Base-by-base conservation (phyloP, 2,113 vertebrate species). In the Astur gentilis region DNA sequence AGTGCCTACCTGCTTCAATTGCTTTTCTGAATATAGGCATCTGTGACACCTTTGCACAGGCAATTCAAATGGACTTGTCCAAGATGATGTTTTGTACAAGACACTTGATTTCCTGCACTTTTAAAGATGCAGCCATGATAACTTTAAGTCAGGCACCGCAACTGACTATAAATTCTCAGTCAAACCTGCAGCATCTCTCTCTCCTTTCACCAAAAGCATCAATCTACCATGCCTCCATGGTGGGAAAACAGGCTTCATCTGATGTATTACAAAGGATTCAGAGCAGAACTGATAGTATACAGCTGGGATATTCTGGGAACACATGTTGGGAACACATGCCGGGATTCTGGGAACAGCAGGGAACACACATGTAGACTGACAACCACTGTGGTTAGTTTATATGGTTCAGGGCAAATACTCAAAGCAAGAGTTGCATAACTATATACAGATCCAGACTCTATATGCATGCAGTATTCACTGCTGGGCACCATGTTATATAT, bases 211-310 rank as follows among this genome's bases (percentile, higher is more conserved):
- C 84, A 71, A 90, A 90, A 85, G n/a, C 94, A 92, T 94, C 84
- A 88, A 86, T 87, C 93, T 90, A 55, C 81, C 0, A 0, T 73
- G 84, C 71, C 91, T 95, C 67, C 91, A 75, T 75, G 93, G 94
- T 97, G 95, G 84, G 94, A 96, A 96, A 97, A 93, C 87, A 96
- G 75, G 54, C 75, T 96, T 80, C 81, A 93, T 73, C 95, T 95
- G 79, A 91, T 83, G 84, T 94, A 86, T 83, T 95, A 96, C 87
- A 97, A 93, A 95, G 87, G 75, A 90, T 86, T 91, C 91, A 64
- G 93, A 96, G 91, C 91, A 97, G 96, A 97, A 97, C 91, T 96
- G 96, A 96, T 95, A 93, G 89, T 22, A 93, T 96, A 88, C 97
- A 97, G 94, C 94, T 95, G 96, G 84, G 75, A 86, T 94, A 86